Evolutionary conservation across 2,888 invertebrate genomes (phyloP).

Genomic region (Leptinotarsa peninsularis): DNA sequence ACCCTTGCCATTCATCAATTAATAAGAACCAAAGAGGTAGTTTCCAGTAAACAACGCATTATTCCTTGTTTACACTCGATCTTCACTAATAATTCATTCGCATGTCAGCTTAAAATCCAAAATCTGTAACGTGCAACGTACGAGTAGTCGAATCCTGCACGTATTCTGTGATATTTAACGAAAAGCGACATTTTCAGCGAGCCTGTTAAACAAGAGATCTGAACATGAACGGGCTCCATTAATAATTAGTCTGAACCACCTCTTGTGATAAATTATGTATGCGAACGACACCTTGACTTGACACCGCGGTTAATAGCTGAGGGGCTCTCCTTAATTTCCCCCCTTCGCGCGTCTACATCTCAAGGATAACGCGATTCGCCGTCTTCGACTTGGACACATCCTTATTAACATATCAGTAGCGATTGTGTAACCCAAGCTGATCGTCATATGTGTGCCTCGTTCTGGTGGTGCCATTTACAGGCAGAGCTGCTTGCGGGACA

Average conservation of each 20-base stretch:
- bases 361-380: conserved; percentile 52
- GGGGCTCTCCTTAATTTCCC: conserved; percentile 40
- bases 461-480: conserved; percentile 43
- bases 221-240: conserved; percentile 52
- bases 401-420: conserved; percentile 57
- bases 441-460: conserved; percentile 8
- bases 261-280: conserved; percentile 60
- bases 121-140: conserved; percentile 27
- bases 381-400: conserved; percentile 54
- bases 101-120: conserved; percentile 33
- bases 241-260: conserved; percentile 58
- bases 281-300: conserved; percentile 61
- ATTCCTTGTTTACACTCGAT: conserved; percentile 22
- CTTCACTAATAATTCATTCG: conserved; percentile 34
- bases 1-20: neutral
- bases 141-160: conserved; percentile 5
- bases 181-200: conserved; percentile 46
- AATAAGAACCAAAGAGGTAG: neutral
- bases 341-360: conserved; percentile 33
- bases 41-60: conserved; percentile 10
- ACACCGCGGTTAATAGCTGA: conserved; percentile 59
- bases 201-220: conserved; percentile 52
- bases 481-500: conserved; percentile 24
- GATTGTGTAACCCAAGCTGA: conserved; percentile 43
- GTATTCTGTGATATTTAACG: conserved; percentile 23